Percentiles rank a stretch among this genome's conserved stretches.
These are phyloP conservation scores for Sinocyclocheilus grahami DNA, from an alignment of 2,113 vertebrate species.

Conservation along the genomic window DNA sequence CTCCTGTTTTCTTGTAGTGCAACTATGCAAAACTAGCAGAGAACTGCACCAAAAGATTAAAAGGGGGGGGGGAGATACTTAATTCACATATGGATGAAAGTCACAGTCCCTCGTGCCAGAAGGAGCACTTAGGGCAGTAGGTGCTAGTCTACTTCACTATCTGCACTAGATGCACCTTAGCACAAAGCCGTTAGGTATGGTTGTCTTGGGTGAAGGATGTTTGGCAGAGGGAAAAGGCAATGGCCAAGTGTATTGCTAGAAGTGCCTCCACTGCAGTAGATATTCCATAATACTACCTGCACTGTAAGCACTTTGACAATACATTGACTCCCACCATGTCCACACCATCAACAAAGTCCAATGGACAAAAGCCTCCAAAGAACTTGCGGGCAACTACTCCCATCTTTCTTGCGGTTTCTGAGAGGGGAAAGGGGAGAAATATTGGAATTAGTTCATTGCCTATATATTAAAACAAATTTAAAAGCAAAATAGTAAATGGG, in stretches of 20 bases:
- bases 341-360: not conserved
- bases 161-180: constrained; percentile 99
- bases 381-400: not conserved
- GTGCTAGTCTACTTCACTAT: constrained; percentile 99
- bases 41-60: constrained; percentile 85
- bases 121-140: constrained; percentile 99
- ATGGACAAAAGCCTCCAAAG: not conserved
- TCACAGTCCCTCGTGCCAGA: constrained; percentile 98
- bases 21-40: constrained; percentile 99
- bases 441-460: not conserved
- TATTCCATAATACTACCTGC: constrained; percentile 97
- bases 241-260: constrained; percentile 95
- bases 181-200: constrained; percentile 85
- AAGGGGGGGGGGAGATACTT: too few relatives aligned
- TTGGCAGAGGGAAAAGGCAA: constrained; percentile 19
- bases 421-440: not conserved
- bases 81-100: constrained; percentile 68
- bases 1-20: constrained; percentile 99
- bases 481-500: not conserved
- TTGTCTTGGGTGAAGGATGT: not conserved
- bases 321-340: constrained; percentile 76
- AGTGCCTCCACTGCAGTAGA: constrained; percentile 99
- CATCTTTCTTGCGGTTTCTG: constrained; percentile 2
- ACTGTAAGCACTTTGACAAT: constrained; percentile 99
- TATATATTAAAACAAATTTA: not conserved